phyloP scores from a whole-genome alignment of 2,797 vertebrate species.

The Numenius phaeopus region DNA sequence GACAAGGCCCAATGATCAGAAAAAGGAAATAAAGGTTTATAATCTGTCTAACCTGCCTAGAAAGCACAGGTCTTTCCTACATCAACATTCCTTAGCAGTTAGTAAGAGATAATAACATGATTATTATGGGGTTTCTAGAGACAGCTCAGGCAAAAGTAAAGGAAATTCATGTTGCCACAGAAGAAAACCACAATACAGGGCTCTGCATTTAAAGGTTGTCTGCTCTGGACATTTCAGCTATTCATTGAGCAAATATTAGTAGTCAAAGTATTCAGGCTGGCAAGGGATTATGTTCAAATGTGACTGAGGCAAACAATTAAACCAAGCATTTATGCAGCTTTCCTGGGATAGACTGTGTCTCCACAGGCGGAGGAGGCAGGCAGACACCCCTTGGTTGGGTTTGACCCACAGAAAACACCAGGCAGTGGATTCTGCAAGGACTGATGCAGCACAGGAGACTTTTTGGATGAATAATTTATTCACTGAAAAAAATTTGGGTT shows the following conservation, averaged over 20 bases:
- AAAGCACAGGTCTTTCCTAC: constrained; percentile 61
- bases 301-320: background rate
- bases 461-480: background rate
- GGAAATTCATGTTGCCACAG: constrained; percentile 17
- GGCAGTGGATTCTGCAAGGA: background rate
- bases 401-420: background rate
- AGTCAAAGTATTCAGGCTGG: background rate
- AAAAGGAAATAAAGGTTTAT: constrained; percentile 69
- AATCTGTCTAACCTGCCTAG: constrained; percentile 74
- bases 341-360: background rate
- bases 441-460: background rate
- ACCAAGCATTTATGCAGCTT: background rate
- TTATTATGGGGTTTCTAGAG: constrained; percentile 33
- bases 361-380: background rate
- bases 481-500: background rate
- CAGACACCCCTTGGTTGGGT: background rate
- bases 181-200: constrained; percentile 35
- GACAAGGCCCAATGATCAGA: background rate
- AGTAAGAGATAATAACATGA: constrained; percentile 61
- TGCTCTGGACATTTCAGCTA: constrained; percentile 17
- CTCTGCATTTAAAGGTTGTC: background rate
- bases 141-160: background rate
- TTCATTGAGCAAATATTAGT: background rate
- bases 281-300: background rate
- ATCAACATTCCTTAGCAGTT: constrained; percentile 64